phyloP scores from a whole-genome alignment of 1,140 invertebrate species.

The Macrosteles quadrilineatus region DNA sequence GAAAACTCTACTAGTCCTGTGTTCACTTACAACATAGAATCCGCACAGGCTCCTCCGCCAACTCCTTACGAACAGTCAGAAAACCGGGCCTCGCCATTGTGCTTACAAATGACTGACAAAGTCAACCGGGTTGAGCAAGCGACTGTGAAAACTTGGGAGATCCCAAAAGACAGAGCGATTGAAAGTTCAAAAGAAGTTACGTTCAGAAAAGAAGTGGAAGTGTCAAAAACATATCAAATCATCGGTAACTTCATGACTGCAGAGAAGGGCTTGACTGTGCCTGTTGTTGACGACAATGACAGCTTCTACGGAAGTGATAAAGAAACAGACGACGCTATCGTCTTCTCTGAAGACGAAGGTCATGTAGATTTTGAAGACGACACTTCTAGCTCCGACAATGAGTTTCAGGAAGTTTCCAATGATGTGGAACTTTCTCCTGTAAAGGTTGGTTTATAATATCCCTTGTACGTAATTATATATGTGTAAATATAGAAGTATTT shows the following conservation, averaged over 20 bases:
- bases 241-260: constrained; percentile 42
- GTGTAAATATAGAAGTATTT: too few relatives aligned
- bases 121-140: constrained; percentile 43
- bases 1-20: not conserved
- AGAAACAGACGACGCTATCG: constrained; percentile 64
- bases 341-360: constrained; percentile 69
- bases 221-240: constrained; percentile 45
- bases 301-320: constrained; percentile 67
- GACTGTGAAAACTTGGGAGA: constrained; percentile 35
- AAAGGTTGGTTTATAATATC: not conserved
- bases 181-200: constrained; percentile 42
- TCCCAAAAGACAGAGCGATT: constrained; percentile 46
- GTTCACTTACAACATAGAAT: constrained; percentile 1
- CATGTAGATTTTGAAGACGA: constrained; percentile 52
- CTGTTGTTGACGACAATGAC: constrained; percentile 52
- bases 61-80: constrained; percentile 14
- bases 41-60: constrained; percentile 27
- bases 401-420: constrained; percentile 40
- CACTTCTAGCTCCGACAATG: constrained; percentile 47
- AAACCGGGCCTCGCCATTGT: constrained; percentile 32
- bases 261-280: constrained; percentile 43
- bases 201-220: constrained; percentile 44
- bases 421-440: not conserved
- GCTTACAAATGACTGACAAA: constrained; percentile 44
- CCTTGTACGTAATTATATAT: not conserved